Base-by-base conservation (phyloP, 2,888 invertebrate species). In the Dasypogon diadema region DNA sequence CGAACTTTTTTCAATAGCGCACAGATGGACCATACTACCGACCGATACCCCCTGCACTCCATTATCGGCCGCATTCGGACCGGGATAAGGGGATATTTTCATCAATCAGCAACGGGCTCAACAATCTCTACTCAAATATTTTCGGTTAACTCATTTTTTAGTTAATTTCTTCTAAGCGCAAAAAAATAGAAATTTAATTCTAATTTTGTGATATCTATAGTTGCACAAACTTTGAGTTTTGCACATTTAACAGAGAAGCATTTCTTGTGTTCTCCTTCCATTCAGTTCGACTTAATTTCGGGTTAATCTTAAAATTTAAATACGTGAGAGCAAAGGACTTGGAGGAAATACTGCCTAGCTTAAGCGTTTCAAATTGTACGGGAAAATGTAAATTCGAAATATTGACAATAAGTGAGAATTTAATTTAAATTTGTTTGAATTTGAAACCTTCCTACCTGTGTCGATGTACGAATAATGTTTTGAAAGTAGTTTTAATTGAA, bases 61-160 rank as follows among this genome's bases (percentile, higher is more conserved):
- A 88, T 80, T 81, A 88, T 80, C 84, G 89, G 78, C 82, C 88
- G 56, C 84, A 88, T 77, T 80, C 87, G 70, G 78, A 84, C 8
- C 85, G 86, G 70, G 87, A 88, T 78, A 85, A 87, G 77, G 92
- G 93, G 34, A 90, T 94, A 80, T 89, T 95, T 82, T 90, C 93
- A 18, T 92, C 93, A 48, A 89, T 95, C 81, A 91, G 91, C 81
- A 93, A 89, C 82, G 92, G 94, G 16, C 90, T 95, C 81, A 93
- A 92, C 82, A 93, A 89, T 82, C 87, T 95, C 80, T 92, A 94
- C 79, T 92, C 89, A 78, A 94, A 92, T 83, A 90, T 93, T 82
- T 93, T 94, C 81, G 93, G 93, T 82, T 92, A 88, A 86, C 42
- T 16, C 42, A 68, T 48, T 26, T 30, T 30, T 10, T 10, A 6